These are phyloP conservation scores for Zaprionus africanus DNA, from an alignment of 1,140 invertebrate genomes.

Conservation along the genomic window DNA sequence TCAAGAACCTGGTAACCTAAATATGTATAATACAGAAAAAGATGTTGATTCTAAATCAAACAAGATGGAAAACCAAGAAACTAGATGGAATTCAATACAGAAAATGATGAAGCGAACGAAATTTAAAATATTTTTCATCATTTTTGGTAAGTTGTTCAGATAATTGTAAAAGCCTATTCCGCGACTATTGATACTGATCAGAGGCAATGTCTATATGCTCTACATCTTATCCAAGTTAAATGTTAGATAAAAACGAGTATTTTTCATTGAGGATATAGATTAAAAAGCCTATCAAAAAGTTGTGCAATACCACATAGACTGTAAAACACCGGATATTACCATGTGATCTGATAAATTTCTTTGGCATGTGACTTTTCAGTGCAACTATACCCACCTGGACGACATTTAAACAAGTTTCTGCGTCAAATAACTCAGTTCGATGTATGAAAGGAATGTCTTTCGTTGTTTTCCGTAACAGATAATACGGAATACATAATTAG, in stretches of 20 bases:
- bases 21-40: too few relatives aligned
- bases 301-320: background rate
- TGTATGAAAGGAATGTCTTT: background rate
- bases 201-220: too few relatives aligned
- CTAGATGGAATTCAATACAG: too few relatives aligned
- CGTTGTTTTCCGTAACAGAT: background rate
- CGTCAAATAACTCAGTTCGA: background rate
- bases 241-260: too few relatives aligned
- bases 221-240: too few relatives aligned
- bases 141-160: too few relatives aligned
- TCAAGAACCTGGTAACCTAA: background rate
- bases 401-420: background rate
- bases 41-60: too few relatives aligned
- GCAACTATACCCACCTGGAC: background rate
- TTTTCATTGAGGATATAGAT: background rate
- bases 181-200: too few relatives aligned
- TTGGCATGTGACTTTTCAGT: background rate
- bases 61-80: too few relatives aligned
- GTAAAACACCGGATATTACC: background rate
- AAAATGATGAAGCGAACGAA: too few relatives aligned
- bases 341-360: background rate
- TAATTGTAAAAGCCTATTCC: too few relatives aligned
- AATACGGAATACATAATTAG: conserved; percentile 8
- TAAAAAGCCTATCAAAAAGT: background rate
- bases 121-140: too few relatives aligned